Evolutionary conservation across 2,113 vertebrate species (phyloP).

Genomic region (Eudyptes chrysolophus): DNA sequence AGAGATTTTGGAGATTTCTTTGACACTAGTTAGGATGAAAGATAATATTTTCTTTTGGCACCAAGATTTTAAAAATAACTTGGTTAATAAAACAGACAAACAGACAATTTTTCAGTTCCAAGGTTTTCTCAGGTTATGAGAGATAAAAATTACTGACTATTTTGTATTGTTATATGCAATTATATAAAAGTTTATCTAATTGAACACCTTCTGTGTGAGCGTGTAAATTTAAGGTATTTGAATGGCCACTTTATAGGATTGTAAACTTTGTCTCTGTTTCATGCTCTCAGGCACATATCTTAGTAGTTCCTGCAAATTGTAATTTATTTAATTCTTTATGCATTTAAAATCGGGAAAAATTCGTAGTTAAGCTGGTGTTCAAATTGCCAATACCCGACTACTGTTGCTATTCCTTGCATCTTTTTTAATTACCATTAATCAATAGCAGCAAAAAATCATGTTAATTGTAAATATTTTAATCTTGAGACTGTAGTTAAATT

Average conservation of each 20-base stretch:
- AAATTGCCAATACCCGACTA: neutral
- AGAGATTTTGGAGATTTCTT: constrained; percentile 7
- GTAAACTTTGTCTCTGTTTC: neutral
- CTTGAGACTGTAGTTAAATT: neutral
- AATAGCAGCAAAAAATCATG: neutral
- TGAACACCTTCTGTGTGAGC: neutral
- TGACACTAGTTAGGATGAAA: neutral
- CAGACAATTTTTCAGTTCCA: neutral
- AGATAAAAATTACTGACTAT: neutral
- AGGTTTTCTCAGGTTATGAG: neutral
- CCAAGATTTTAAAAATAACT: neutral
- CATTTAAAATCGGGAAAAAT: neutral
- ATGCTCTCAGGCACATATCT: neutral
- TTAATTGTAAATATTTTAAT: neutral
- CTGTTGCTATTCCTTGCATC: neutral
- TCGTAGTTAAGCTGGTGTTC: neutral
- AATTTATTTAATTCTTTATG: neutral
- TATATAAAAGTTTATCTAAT: neutral
- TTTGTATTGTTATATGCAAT: neutral
- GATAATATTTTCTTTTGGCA: neutral
- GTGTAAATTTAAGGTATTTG: neutral
- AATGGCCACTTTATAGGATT: neutral
- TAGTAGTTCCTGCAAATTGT: neutral
- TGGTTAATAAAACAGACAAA: neutral
- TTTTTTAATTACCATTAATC: neutral